phyloP scores from a whole-genome alignment of 2,888 invertebrate genomes.

The Penaeus monodon region DNA sequence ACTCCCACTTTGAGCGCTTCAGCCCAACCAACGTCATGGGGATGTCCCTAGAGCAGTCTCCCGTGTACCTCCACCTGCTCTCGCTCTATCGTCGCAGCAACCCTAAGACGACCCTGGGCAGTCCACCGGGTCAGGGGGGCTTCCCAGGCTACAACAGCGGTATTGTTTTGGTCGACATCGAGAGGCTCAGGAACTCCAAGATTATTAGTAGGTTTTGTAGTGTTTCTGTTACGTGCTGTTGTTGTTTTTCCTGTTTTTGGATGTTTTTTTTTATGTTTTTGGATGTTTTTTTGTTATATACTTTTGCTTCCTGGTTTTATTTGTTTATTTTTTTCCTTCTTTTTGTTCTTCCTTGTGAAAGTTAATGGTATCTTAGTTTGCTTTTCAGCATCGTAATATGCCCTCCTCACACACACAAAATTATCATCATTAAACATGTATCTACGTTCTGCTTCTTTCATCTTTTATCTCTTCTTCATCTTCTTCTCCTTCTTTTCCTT shows the following conservation, averaged over 20 bases:
- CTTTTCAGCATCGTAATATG: too few relatives aligned
- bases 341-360: too few relatives aligned
- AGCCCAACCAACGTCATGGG: conserved; percentile 78
- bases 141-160: conserved; percentile 85
- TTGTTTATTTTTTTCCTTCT: too few relatives aligned
- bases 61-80: conserved; percentile 83
- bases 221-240: neutral
- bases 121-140: conserved; percentile 70
- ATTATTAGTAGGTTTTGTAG: conserved; percentile 50
- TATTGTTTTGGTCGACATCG: conserved; percentile 80
- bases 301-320: too few relatives aligned
- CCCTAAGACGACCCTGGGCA: conserved; percentile 72
- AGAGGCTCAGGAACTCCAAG: conserved; percentile 77
- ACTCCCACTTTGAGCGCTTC: conserved; percentile 79
- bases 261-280: too few relatives aligned
- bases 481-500: too few relatives aligned
- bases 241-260: neutral
- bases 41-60: conserved; percentile 80
- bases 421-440: too few relatives aligned
- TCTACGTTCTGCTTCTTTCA: too few relatives aligned
- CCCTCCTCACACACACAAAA: too few relatives aligned
- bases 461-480: too few relatives aligned
- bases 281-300: neutral
- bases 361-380: too few relatives aligned
- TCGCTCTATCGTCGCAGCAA: conserved; percentile 77